These are phyloP conservation scores for Phoenicopterus ruber DNA, from an alignment of 2,113 vertebrate species.

Conservation along the genomic window DNA sequence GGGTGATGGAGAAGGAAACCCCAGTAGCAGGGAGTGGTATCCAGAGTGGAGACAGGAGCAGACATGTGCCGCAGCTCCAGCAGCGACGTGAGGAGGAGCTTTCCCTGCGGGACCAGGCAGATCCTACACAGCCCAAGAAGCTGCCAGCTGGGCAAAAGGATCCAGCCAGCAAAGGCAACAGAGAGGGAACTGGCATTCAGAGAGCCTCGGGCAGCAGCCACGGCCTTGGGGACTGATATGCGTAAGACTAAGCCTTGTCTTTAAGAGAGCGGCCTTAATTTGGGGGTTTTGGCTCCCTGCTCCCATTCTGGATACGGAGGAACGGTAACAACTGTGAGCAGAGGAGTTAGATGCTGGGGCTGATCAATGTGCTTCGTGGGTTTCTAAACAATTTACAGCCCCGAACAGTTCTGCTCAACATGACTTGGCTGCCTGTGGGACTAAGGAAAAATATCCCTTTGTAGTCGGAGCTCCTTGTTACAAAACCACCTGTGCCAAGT, in stretches of 20 bases:
- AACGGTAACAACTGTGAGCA: neutral
- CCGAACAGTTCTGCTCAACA: neutral
- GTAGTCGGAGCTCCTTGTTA: neutral
- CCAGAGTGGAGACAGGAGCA: neutral
- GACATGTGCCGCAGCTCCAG: rapidly evolving
- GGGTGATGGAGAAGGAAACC: neutral
- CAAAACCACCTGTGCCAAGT: neutral
- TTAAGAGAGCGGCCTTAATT: neutral
- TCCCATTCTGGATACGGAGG: neutral
- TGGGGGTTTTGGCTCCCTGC: neutral
- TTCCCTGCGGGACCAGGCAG: rapidly evolving
- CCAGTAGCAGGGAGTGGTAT: rapidly evolving
- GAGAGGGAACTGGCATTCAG: neutral
- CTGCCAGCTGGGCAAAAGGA: neutral
- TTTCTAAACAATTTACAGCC: neutral
- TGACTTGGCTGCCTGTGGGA: neutral
- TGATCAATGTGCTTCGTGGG: neutral
- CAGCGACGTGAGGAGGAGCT: rapidly evolving
- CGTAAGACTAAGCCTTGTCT: neutral
- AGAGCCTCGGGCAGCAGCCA: neutral
- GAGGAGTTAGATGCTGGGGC: neutral
- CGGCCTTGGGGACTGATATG: neutral
- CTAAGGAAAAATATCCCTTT: neutral
- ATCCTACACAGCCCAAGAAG: neutral
- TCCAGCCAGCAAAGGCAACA: neutral